A percentile compares a stretch with the other conserved stretches of the same genome.
Evolutionary conservation across 2,797 vertebrate genomes (phyloP).

Genomic region (Acipenser transmontanus): DNA sequence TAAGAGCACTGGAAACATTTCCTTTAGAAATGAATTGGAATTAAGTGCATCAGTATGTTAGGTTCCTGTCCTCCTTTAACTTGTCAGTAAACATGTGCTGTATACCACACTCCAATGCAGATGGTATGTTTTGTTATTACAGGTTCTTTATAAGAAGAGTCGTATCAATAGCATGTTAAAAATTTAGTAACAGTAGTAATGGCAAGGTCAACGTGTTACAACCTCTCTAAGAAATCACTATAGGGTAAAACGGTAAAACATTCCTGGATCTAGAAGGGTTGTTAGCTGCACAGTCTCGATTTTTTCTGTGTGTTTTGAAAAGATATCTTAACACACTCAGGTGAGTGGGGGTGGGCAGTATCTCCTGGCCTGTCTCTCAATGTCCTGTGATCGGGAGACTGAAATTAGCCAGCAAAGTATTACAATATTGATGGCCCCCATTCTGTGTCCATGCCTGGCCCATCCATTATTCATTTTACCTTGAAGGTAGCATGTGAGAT

Average conservation of each 20-base stretch:
- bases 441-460: slow-evolving; percentile 70
- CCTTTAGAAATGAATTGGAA: too few relatives aligned
- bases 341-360: slow-evolving; percentile 5
- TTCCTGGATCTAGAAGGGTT: slow-evolving; percentile 1
- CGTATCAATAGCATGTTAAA: too few relatives aligned
- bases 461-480: slow-evolving; percentile 91
- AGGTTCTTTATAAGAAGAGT: too few relatives aligned
- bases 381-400: slow-evolving; percentile 54
- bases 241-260: slow-evolving; percentile 23
- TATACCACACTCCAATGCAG: too few relatives aligned
- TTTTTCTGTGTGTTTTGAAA: slow-evolving; percentile 43
- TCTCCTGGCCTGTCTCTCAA: slow-evolving; percentile 38
- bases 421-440: slow-evolving; percentile 90
- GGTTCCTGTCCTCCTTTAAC: too few relatives aligned
- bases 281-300: slow-evolving; percentile 21
- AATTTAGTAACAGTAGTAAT: too few relatives aligned
- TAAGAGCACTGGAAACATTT: too few relatives aligned
- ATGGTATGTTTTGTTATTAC: too few relatives aligned
- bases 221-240: slow-evolving; percentile 16
- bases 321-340: slow-evolving; percentile 5
- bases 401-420: slow-evolving; percentile 79
- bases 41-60: too few relatives aligned
- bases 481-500: slow-evolving; percentile 75
- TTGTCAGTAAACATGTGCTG: too few relatives aligned
- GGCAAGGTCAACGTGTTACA: slow-evolving; percentile 3